Evolutionary conservation across 2,888 invertebrate genomes (phyloP), one percentile per base, ranked within the genome.

Genomic region (Drosophila vallismaia): DNA sequence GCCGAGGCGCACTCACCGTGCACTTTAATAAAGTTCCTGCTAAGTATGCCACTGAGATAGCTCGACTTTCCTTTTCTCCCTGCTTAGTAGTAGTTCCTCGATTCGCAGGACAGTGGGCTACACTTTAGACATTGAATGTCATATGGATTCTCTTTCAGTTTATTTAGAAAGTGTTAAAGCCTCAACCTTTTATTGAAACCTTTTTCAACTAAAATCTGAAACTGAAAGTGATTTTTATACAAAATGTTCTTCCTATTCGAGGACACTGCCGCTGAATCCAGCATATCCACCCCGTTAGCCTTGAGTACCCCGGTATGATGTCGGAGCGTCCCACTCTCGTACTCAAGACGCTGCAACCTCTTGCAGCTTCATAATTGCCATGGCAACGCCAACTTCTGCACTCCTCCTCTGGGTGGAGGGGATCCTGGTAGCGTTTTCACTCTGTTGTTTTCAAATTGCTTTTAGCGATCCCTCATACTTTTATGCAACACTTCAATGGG

Each of bases 381-480:
- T 73, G 67, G 77, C 72, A 81, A 83, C 83, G 44, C 28, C 46
- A 56, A 52, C 46, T 51, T 64, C 38, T 52, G 66, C 66, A 29
- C 52, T 45, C 1, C 28, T 40, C 42, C 10, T 9, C 7, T 7
- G 26, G 42, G 7, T n/a, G 49, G 24, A 8, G 28, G 62, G 51
- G 64, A 10, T 59, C n/a, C 46, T 59, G 46, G 46, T 33, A 42
- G 53, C 49, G 36, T 14, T 62, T 62, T 60, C 67, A 49, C 51
- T 50, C 71, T 74, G 67, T 76, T 85, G 86, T 86, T 77, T 60
- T 79, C 66, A 86, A 86, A 81, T 81, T 81, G 77, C 83, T 81
- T 86, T 86, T 75, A 73, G 83, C 76, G 77, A 79, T 83, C 55
- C 60, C 46, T 60, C 60, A 60, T 60, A 59, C 60, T 60, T 60